Percentiles rank a stretch among this genome's conserved stretches.
phyloP scores from a whole-genome alignment of 2,113 vertebrate species.

The Maccullochella peelii region DNA sequence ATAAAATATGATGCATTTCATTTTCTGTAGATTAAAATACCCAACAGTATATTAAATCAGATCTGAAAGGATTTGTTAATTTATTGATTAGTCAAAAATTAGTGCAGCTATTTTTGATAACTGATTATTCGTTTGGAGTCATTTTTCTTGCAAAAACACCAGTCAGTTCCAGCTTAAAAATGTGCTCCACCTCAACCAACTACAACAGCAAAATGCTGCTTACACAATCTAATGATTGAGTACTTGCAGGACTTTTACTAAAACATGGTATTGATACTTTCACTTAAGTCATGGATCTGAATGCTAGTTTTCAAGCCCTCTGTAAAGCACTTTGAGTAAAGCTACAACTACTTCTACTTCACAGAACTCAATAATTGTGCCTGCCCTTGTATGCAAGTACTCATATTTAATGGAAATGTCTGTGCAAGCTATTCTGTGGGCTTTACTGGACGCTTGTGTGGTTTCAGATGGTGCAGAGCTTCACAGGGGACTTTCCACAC shows the following conservation, averaged over 20 bases:
- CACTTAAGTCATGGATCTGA: neutral
- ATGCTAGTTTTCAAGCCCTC: neutral
- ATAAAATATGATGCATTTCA: neutral
- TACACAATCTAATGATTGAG: neutral
- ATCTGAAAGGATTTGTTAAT: neutral
- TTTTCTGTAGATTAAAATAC: neutral
- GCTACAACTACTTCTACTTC: neutral
- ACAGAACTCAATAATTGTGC: neutral
- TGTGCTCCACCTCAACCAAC: neutral
- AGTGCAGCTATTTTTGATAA: neutral
- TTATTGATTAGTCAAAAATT: neutral
- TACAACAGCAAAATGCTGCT: neutral
- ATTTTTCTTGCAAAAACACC: neutral
- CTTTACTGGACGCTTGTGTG: neutral
- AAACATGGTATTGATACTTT: neutral
- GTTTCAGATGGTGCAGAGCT: constrained; percentile 7
- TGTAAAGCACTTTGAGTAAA: neutral
- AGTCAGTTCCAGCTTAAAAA: neutral
- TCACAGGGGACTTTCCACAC: constrained; percentile 45
- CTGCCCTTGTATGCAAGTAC: neutral
- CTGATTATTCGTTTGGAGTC: neutral
- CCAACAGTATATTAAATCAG: neutral
- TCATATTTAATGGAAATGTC: neutral
- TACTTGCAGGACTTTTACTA: neutral
- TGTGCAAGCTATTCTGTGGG: neutral